These are phyloP conservation scores for Reticulitermes lucifugus DNA, from an alignment of 2,888 invertebrate species.

Conservation along the genomic window DNA sequence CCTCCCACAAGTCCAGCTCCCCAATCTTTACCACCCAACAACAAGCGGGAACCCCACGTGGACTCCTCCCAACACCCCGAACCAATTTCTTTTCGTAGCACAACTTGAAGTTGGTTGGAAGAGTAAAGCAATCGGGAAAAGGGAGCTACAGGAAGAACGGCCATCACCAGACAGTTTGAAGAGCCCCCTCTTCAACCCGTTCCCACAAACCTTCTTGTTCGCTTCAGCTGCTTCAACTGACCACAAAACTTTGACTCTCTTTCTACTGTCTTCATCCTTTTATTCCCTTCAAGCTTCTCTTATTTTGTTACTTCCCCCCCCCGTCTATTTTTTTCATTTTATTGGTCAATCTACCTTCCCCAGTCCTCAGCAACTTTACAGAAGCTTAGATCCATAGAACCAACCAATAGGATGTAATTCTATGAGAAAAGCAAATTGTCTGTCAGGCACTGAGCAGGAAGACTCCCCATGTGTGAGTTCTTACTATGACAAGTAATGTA, in stretches of 20 bases:
- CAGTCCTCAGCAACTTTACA: neutral
- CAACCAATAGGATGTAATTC: neutral
- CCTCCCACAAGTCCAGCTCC: neutral
- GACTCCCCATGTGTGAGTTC: too few relatives aligned
- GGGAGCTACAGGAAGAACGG: neutral
- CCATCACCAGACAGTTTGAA: slow-evolving; percentile 20
- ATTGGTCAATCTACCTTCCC: neutral
- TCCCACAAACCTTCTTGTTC: neutral
- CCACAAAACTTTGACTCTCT: slow-evolving; percentile 37
- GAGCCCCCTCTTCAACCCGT: neutral
- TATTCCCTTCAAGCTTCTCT: slow-evolving; percentile 7
- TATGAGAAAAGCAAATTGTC: neutral
- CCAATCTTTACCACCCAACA: slow-evolving; percentile 7
- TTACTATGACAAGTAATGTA: too few relatives aligned
- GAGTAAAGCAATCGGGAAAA: neutral
- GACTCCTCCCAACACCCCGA: neutral
- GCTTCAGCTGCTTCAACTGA: slow-evolving; percentile 27
- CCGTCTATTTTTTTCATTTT: slow-evolving; percentile 8
- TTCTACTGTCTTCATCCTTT: slow-evolving; percentile 35
- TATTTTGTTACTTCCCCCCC: slow-evolving; percentile 5
- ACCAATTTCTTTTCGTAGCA: slow-evolving; percentile 34
- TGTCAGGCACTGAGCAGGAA: neutral
- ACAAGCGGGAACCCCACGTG: neutral
- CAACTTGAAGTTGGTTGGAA: slow-evolving; percentile 20
- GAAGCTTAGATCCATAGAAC: neutral